A percentile compares a stretch with the other conserved stretches of the same genome.
Conservation (phyloP, 1,140 invertebrate genomes). For the Mya arenaria region DNA sequence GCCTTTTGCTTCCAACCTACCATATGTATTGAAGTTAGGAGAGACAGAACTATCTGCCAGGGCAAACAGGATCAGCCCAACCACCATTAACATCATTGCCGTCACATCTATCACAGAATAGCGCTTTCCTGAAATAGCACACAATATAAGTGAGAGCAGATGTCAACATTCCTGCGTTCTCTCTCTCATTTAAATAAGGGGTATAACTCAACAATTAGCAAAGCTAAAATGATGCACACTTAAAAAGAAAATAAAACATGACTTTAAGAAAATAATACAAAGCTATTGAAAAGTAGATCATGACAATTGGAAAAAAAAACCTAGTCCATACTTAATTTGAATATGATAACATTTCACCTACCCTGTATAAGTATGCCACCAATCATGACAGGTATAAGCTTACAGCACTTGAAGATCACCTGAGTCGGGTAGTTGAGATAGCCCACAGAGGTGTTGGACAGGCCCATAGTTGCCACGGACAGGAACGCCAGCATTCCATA, state of each 20-base stretch:
- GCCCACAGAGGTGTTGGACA: constrained; percentile 96
- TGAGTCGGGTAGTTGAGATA: constrained; percentile 95
- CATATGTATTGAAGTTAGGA: constrained; percentile 90
- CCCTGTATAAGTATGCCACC: constrained; percentile 95
- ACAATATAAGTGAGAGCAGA: constrained; percentile 94
- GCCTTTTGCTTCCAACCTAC: no score
- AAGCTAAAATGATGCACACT: no score
- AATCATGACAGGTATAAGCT: constrained; percentile 96
- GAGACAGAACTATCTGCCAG: constrained; percentile 94
- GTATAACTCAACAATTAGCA: no score
- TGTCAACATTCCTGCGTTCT: no score
- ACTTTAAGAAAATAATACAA: no score
- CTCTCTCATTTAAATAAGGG: no score
- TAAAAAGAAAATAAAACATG: no score
- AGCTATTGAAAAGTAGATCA: no score
- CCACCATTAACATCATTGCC: constrained; percentile 93
- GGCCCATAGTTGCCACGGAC: constrained; percentile 96
- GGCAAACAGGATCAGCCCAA: constrained; percentile 95
- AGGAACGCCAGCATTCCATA: constrained; percentile 92
- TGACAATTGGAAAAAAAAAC: no score
- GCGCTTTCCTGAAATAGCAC: constrained; percentile 84
- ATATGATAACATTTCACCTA: constrained; percentile 42
- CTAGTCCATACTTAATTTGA: no score
- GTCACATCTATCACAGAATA: constrained; percentile 92
- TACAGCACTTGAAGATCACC: constrained; percentile 89